Evolutionary conservation across 2,113 vertebrate genomes (phyloP).

Genomic region (Chlorocebus sabaeus): DNA sequence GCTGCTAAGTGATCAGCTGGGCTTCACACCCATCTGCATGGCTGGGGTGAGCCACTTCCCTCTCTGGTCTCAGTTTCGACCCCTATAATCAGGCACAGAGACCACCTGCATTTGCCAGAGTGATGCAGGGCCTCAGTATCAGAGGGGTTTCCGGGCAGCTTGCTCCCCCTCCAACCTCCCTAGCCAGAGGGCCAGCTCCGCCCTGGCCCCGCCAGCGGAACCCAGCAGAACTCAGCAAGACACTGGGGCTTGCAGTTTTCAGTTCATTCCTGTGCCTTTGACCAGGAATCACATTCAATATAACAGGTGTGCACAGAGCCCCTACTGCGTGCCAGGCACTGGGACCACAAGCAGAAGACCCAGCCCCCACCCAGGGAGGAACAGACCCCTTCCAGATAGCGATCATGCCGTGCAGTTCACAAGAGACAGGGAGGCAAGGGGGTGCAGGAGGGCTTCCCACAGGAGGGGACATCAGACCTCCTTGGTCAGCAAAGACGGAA

Average conservation of each 20-base stretch:
- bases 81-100: not conserved
- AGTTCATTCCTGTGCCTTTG: not conserved
- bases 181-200: not conserved
- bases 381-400: not conserved
- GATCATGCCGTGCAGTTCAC: not conserved
- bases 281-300: not conserved
- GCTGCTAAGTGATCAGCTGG: not conserved
- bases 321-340: not conserved
- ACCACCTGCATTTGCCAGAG: not conserved
- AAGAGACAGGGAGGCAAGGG: not conserved
- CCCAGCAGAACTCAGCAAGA: not conserved
- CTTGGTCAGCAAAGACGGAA: not conserved
- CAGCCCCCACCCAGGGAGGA: not conserved
- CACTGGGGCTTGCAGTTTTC: not conserved
- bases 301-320: not conserved
- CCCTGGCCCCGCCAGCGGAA: not conserved
- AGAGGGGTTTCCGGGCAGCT: not conserved
- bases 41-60: not conserved
- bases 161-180: not conserved
- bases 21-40: not conserved
- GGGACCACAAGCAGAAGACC: not conserved
- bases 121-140: not conserved
- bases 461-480: not conserved
- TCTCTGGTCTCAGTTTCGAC: not conserved
- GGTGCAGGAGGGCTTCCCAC: not conserved